phyloP scores from a whole-genome alignment of 2,797 vertebrate genomes.

The Kryptolebias ocellatus region DNA sequence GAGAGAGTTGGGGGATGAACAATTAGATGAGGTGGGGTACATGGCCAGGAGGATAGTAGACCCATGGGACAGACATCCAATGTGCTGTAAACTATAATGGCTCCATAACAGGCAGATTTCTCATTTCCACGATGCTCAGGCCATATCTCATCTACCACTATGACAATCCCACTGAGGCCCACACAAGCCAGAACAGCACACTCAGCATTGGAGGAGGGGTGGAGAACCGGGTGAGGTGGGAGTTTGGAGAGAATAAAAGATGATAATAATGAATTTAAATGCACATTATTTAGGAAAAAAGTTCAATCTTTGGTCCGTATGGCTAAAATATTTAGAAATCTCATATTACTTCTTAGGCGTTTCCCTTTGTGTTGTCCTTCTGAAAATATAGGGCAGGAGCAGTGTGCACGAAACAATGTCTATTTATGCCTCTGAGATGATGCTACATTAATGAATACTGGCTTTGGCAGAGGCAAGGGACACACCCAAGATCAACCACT shows the following conservation, averaged over 20 bases:
- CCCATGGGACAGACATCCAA: slow-evolving; percentile 67
- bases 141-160: slow-evolving; percentile 60
- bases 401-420: slow-evolving; percentile 24
- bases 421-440: slow-evolving; percentile 48
- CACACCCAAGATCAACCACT: slow-evolving; percentile 26
- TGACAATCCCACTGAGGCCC: slow-evolving; percentile 66
- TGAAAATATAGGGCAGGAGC: slow-evolving; percentile 45
- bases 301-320: neutral
- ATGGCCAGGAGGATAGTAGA: slow-evolving; percentile 51
- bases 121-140: slow-evolving; percentile 62
- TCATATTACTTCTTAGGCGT: neutral
- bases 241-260: slow-evolving; percentile 26
- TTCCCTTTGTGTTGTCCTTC: slow-evolving; percentile 12
- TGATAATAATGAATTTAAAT: neutral
- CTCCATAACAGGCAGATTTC: slow-evolving; percentile 68
- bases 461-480: slow-evolving; percentile 22
- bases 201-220: slow-evolving; percentile 62
- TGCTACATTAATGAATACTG: slow-evolving; percentile 65
- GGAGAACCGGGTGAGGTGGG: neutral
- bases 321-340: neutral
- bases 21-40: slow-evolving; percentile 19
- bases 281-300: slow-evolving; percentile 2
- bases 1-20: slow-evolving; percentile 30
- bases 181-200: slow-evolving; percentile 24
- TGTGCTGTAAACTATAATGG: slow-evolving; percentile 72